phyloP scores from a whole-genome alignment of 2,888 invertebrate species.

The Leucophenga maculata region DNA sequence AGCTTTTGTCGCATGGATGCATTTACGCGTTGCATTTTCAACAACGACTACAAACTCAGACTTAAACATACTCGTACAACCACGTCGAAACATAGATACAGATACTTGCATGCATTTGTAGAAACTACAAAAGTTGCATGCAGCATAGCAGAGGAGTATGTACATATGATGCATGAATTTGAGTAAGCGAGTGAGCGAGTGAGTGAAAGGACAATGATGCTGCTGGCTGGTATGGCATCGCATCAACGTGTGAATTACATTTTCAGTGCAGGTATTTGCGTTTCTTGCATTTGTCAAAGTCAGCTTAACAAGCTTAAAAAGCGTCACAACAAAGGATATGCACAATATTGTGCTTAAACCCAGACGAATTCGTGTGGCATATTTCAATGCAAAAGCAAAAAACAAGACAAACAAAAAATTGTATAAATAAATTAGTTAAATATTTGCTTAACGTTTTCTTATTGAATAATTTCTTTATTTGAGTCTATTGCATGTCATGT shows the following conservation, averaged over 20 bases:
- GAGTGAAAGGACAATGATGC: no score
- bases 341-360: no score
- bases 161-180: constrained; percentile 10
- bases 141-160: no score
- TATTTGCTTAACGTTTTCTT: background rate
- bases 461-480: no score
- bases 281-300: constrained; percentile 48
- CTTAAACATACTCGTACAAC: background rate
- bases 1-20: constrained; percentile 25
- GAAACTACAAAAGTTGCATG: constrained; percentile 12
- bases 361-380: no score
- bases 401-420: no score
- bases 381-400: no score
- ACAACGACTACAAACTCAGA: background rate
- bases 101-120: background rate
- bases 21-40: constrained; percentile 23
- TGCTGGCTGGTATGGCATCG: background rate
- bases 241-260: constrained; percentile 11
- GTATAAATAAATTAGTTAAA: background rate
- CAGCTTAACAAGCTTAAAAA: constrained; percentile 46
- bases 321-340: constrained; percentile 26
- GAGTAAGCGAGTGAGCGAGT: background rate
- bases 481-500: no score
- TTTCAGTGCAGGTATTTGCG: constrained; percentile 32
- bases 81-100: background rate